Evolutionary conservation across 2,113 vertebrate species (phyloP), one percentile per base, ranked within the genome.

Genomic region (Pygoscelis antarcticus): DNA sequence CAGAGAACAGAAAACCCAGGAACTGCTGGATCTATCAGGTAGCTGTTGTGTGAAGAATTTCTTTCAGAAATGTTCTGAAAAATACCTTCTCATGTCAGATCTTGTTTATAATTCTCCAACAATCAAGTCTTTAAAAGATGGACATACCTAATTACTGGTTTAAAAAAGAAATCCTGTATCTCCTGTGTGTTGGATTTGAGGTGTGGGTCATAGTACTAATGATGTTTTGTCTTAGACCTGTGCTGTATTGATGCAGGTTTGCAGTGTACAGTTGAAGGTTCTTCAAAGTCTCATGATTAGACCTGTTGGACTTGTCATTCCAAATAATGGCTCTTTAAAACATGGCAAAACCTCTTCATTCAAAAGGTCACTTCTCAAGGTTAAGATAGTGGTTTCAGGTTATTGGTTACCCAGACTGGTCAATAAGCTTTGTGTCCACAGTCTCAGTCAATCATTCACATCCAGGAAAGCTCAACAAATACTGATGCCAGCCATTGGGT

Each of bases 401-500:
- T 65, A 40, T 58, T 1, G 2, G 71, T 74, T 36, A 46, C 29
- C 68, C 54, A 11, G n/a, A 2, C 0, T 20, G 72, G 44, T 69
- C 83, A 57, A 0, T 52, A 13, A 29, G 23, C 44, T 64, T 32
- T 30, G 47, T 80, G 68, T 60, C 30, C 55, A 4, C 47, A 30
- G 26, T 6, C 44, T 72, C 11, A 1, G 47, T 76, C 68, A 55
- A 42, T 15, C 27, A 7, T 72, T 78, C 61, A 47, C 71, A 38
- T 38, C 16, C n/a, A 36, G 55, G 61, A 34, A 27, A 44, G 61
- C 49, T 54, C 36, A 34, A 2, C 72, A 49, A 21, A 61, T 22
- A 30, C 54, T 69, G 18, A 17, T 0, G 1, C 19, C 57, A 49
- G 54, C 1, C 1, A 2, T 19, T 36, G 36, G 58, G 11, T 44